Base-by-base conservation (phyloP, 1,140 invertebrate genomes). In the Mya arenaria region DNA sequence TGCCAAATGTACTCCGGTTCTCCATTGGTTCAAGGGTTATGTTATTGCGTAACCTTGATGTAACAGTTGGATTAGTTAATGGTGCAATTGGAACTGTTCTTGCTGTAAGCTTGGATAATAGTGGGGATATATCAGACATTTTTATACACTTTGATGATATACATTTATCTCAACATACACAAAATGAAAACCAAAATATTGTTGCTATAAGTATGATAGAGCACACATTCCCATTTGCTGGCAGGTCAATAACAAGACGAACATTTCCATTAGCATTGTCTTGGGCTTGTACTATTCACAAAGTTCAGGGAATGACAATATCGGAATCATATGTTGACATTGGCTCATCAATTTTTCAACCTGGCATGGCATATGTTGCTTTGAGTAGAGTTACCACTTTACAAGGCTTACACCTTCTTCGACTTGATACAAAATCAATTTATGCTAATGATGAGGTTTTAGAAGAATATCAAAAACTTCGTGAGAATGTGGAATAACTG, bases 331-430 rank as follows among this genome's bases (percentile, higher is more conserved):
- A 3, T 10, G 10, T 68, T 25, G 65, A 41, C 39, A 15, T 68
- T 10, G 65, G 65, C 6, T 10, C 65, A 5, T 8, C 17, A 39
- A 23, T 68, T 44, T 68, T 68, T 41, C 65, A 68, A 28, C 39
- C 65, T n/a, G 65, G 65, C 3, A 68, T 68, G 65, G 36, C 39
- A 39, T 68, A 68, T 68, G 65, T 68, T 37, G 65, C 65, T 23
- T 44, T 68, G 25, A 41, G 65, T 68, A 34, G 65, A 10, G 65
- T 68, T 68, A 39, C 4, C 23, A 15, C 15, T 8, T 23, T 68
- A 10, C 4, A 4, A n/a, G 65, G 36, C 3, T 23, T 68, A 44
- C 32, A 68, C 25, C 25, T 68, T 10, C 10, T 68, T 5, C 2
- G 34, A 4, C 44, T 37, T 13, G 13, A 39, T 62, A 4, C 60